These are phyloP conservation scores for Rattus rattus DNA, from an alignment of 2,113 vertebrate genomes.

Conservation along the genomic window DNA sequence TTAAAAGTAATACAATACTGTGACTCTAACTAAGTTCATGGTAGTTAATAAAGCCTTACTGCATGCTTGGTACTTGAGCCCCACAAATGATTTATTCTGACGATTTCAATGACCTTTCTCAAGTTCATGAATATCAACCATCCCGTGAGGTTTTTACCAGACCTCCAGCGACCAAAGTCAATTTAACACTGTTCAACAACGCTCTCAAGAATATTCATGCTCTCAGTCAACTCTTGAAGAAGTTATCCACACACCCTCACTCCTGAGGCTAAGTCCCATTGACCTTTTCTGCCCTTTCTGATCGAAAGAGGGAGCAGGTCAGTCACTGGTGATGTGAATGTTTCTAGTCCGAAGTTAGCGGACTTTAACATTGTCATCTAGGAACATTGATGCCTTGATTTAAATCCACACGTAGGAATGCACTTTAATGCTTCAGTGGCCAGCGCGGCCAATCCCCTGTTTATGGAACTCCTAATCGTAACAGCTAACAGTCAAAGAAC, in stretches of 20 bases:
- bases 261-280: neutral
- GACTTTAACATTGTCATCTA: neutral
- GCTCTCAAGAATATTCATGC: constrained; percentile 33
- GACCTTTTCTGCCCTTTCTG: constrained; percentile 60
- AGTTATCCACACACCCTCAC: neutral
- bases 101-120: constrained; percentile 36
- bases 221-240: constrained; percentile 38
- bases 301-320: neutral
- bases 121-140: constrained; percentile 2
- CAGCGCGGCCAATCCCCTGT: neutral
- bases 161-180: constrained; percentile 25
- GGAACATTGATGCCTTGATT: neutral
- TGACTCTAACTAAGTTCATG: neutral
- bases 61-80: neutral
- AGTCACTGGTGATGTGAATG: constrained; percentile 3
- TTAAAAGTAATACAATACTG: neutral
- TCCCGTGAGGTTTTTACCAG: constrained; percentile 38
- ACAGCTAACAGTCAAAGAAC: neutral
- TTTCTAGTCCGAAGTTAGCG: constrained; percentile 31
- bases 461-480: neutral
- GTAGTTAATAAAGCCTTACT: constrained; percentile 48
- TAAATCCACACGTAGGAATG: neutral
- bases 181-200: constrained; percentile 43
- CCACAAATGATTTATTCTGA: constrained; percentile 32
- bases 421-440: neutral